Percentiles rank a stretch among this genome's conserved stretches.
Evolutionary conservation across 2,113 vertebrate genomes (phyloP).

Genomic region (Turdus rufiventris): DNA sequence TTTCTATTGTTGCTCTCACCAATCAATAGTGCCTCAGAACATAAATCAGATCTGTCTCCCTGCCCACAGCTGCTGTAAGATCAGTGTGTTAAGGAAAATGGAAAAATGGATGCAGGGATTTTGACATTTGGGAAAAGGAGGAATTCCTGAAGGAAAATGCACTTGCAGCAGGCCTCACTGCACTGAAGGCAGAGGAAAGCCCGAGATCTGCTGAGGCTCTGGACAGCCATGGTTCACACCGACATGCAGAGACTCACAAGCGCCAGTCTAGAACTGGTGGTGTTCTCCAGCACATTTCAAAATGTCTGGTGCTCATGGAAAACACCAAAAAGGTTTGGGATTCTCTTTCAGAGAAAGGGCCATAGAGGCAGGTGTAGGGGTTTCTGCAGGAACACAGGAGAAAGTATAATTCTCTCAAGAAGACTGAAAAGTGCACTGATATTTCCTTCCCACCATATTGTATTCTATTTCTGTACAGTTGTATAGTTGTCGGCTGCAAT

Average conservation of each 20-base stretch:
- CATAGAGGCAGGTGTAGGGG: neutral
- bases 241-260: neutral
- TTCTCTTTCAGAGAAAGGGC: neutral
- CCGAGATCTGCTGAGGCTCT: accelerated
- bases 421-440: neutral
- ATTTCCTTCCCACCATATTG: neutral
- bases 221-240: accelerated
- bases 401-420: neutral
- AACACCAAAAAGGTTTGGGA: neutral
- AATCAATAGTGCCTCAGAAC: neutral
- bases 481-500: neutral
- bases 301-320: no score
- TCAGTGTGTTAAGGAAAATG: neutral
- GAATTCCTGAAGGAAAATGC: neutral
- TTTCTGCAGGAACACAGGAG: neutral
- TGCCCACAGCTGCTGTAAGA: neutral
- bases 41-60: neutral
- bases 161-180: neutral
- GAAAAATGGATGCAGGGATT: neutral
- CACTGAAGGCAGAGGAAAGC: neutral
- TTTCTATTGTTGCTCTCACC: neutral
- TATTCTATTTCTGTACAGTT: neutral
- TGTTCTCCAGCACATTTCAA: neutral
- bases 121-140: accelerated
- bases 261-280: neutral